These are phyloP conservation scores for Galemys pyrenaicus DNA, from an alignment of 2,113 vertebrate species.

Conservation along the genomic window DNA sequence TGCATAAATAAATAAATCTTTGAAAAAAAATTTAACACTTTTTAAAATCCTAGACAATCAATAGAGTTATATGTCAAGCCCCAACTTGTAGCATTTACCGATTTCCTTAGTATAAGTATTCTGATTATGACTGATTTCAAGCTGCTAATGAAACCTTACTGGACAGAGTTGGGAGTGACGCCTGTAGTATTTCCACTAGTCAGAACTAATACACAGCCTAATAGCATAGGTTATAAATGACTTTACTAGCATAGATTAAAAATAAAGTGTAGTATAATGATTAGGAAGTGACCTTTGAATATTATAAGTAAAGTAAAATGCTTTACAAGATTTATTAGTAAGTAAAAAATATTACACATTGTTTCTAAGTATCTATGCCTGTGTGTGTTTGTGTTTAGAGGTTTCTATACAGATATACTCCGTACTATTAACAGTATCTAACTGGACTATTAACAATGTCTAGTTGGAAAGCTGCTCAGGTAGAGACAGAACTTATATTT, in stretches of 20 bases:
- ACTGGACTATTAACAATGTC: background rate
- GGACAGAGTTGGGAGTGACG: background rate
- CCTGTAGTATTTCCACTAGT: background rate
- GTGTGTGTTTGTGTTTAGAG: background rate
- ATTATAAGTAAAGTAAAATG: background rate
- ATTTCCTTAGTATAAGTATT: background rate
- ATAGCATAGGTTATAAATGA: background rate
- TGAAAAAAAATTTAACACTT: too few relatives aligned
- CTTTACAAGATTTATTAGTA: background rate
- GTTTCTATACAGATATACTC: background rate
- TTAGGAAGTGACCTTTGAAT: background rate
- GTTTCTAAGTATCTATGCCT: background rate
- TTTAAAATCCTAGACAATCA: background rate
- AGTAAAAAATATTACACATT: background rate
- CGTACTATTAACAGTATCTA: background rate
- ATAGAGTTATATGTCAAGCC: background rate
- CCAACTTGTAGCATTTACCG: background rate
- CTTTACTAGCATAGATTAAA: background rate
- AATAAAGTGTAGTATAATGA: background rate
- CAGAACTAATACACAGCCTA: background rate
- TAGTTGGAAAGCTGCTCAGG: background rate
- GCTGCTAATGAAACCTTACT: background rate
- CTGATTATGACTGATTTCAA: background rate
- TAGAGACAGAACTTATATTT: background rate
- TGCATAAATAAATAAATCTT: too few relatives aligned